Conservation (phyloP, 2,888 invertebrate species). For the Lordiphosa andalusiaca region DNA sequence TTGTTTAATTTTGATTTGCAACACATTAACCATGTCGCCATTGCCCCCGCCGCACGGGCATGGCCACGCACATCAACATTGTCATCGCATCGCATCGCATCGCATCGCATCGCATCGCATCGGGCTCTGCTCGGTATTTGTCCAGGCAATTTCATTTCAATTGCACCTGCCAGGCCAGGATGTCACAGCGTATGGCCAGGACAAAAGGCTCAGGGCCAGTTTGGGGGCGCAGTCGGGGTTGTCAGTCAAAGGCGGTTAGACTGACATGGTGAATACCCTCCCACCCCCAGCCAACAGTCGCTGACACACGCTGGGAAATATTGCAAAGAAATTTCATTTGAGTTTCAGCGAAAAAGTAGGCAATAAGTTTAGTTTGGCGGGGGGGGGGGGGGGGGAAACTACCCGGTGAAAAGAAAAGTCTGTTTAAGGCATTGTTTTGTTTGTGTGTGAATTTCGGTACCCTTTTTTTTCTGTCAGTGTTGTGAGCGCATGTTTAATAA, state of each 20-base stretch:
- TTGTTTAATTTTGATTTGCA: constrained; percentile 66
- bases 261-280: background rate
- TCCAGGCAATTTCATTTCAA: constrained; percentile 59
- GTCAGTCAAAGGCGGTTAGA: constrained; percentile 31
- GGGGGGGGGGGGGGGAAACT: no score
- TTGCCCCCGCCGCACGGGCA: background rate
- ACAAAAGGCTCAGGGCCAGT: constrained; percentile 5
- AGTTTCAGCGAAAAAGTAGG: background rate
- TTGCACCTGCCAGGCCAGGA: constrained; percentile 48
- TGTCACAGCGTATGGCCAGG: constrained; percentile 8
- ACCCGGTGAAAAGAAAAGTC: no score
- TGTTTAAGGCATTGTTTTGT: no score
- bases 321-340: background rate
- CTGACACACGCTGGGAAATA: background rate
- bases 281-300: background rate
- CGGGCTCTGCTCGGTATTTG: no score
- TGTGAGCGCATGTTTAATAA: constrained; percentile 58
- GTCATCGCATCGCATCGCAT: background rate
- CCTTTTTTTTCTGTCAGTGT: no score
- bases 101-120: background rate
- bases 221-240: constrained; percentile 19
- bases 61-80: background rate
- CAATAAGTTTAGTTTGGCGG: background rate
- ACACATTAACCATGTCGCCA: constrained; percentile 53
- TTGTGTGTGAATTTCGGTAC: no score